Percentiles rank a stretch among this genome's conserved stretches.
phyloP scores from a whole-genome alignment of 2,797 vertebrate species.

The Pseudochirops cupreus region DNA sequence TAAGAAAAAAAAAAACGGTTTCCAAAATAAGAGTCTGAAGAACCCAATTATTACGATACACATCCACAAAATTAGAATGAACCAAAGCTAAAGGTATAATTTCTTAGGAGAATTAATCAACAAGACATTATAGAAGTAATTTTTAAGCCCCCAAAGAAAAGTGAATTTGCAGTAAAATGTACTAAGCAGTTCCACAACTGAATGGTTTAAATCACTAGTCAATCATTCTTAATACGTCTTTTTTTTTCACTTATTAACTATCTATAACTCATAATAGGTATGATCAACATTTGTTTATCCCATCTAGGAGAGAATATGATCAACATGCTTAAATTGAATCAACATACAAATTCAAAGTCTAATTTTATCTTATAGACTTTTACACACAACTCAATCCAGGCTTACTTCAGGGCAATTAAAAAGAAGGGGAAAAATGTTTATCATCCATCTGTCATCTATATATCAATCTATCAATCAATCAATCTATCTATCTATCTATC shows the following conservation, averaged over 20 bases:
- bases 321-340: background rate
- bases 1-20: no score
- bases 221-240: slow-evolving; percentile 12
- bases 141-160: slow-evolving; percentile 27
- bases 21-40: slow-evolving; percentile 18
- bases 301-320: slow-evolving; percentile 42
- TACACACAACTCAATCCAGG: background rate
- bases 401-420: no score
- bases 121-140: slow-evolving; percentile 31
- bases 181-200: slow-evolving; percentile 9
- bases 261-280: background rate
- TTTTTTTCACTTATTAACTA: slow-evolving; percentile 52
- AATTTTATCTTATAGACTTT: slow-evolving; percentile 1
- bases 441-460: no score
- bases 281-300: slow-evolving; percentile 41
- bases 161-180: slow-evolving; percentile 11
- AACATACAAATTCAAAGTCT: background rate
- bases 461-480: no score
- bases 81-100: slow-evolving; percentile 45
- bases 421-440: no score
- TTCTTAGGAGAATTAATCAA: slow-evolving; percentile 51
- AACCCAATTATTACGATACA: slow-evolving; percentile 36
- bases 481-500: no score
- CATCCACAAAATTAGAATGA: slow-evolving; percentile 22
- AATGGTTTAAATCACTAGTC: slow-evolving; percentile 41